Evolutionary conservation across 2,113 vertebrate species (phyloP).

Genomic region (Maylandia zebra): DNA sequence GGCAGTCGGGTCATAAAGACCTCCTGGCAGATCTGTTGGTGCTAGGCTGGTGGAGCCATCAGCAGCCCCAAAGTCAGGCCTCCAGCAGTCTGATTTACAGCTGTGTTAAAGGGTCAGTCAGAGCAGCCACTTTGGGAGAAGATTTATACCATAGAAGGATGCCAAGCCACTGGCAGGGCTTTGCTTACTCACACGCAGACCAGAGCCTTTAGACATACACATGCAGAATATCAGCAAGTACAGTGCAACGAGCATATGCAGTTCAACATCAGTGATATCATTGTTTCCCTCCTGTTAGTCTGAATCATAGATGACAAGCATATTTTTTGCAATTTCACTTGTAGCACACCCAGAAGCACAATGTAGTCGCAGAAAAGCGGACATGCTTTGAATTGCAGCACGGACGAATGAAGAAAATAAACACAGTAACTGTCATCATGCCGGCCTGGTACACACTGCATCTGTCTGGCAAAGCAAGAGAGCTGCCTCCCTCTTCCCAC

Average conservation of each 20-base stretch:
- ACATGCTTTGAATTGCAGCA: background rate
- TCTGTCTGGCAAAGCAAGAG: background rate
- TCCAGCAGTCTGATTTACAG: slow-evolving; percentile 56
- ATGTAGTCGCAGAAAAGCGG: background rate
- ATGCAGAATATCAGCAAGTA: background rate
- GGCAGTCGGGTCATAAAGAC: background rate
- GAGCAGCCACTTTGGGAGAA: slow-evolving; percentile 44
- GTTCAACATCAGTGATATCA: background rate
- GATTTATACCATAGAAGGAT: slow-evolving; percentile 31
- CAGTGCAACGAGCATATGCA: slow-evolving; percentile 9
- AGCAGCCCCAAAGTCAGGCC: background rate
- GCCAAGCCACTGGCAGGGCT: slow-evolving; percentile 4
- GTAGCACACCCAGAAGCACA: background rate
- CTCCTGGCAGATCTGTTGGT: background rate
- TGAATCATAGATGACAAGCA: background rate
- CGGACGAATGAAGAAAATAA: background rate
- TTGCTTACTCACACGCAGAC: slow-evolving; percentile 10
- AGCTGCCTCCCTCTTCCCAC: background rate
- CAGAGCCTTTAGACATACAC: background rate
- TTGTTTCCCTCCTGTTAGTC: background rate
- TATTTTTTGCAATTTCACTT: background rate
- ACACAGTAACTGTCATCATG: background rate
- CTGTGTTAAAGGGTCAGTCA: slow-evolving; percentile 38
- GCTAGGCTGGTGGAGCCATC: slow-evolving; percentile 1
- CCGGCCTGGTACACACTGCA: background rate